Percentiles rank a stretch among this genome's conserved stretches.
phyloP scores from a whole-genome alignment of 2,797 vertebrate species.

The Sebastes umbrosus region DNA sequence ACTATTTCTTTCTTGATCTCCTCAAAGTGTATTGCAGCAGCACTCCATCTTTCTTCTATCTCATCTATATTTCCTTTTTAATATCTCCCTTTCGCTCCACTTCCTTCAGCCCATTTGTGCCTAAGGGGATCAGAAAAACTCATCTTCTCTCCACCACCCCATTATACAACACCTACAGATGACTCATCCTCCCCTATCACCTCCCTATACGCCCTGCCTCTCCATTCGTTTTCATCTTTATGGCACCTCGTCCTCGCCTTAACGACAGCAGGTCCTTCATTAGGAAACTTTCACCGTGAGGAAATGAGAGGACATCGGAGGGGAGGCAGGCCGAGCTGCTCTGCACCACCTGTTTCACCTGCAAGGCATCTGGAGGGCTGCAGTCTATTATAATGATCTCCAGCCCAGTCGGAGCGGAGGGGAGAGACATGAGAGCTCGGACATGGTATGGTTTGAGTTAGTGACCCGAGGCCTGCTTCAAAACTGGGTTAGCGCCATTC shows the following conservation, averaged over 20 bases:
- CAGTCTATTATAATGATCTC: conserved; percentile 48
- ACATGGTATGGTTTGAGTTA: conserved; percentile 68
- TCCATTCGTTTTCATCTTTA: conserved; percentile 44
- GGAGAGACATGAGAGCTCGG: conserved; percentile 29
- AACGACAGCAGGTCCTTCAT: conserved; percentile 48
- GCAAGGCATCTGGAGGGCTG: conserved; percentile 59
- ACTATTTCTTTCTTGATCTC: conserved; percentile 14
- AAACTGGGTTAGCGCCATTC: conserved; percentile 25
- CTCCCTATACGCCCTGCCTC: not conserved
- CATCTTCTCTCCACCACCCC: not conserved
- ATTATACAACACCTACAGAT: conserved; percentile 47
- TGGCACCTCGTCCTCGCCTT: conserved; percentile 30
- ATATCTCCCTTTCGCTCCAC: not conserved
- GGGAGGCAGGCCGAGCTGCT: not conserved
- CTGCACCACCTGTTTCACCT: conserved; percentile 69
- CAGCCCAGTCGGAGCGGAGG: conserved; percentile 16
- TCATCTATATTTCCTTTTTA: not conserved
- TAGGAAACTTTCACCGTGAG: conserved; percentile 44
- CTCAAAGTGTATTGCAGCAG: not conserved
- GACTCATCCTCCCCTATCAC: conserved; percentile 49
- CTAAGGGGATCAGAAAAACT: conserved; percentile 9
- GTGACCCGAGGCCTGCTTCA: conserved; percentile 27
- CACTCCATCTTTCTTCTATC: not conserved
- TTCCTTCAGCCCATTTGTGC: not conserved
- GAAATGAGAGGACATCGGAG: conserved; percentile 39